Base-by-base conservation (phyloP, 2,797 vertebrate genomes). In the Nasua narica region DNA sequence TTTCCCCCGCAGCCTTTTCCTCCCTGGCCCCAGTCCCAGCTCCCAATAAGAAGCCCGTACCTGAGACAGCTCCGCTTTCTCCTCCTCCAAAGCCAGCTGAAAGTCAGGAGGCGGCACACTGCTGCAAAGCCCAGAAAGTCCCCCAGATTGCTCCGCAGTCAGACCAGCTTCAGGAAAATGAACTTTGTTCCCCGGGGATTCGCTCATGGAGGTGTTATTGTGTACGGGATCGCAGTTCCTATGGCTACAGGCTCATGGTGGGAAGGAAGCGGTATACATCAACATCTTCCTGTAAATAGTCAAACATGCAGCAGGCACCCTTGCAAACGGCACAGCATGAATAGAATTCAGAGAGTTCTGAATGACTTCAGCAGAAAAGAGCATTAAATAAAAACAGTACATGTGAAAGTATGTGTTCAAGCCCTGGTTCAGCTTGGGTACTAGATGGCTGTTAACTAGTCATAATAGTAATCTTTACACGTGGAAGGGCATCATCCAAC, bases 231-330 rank as follows among this genome's bases (percentile, higher is more conserved):
- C 74, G 35, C 87, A 62, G 96, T 98, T 97, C 96, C 96, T 93
- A 97, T 97, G 96, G 96, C 85, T 93, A 97, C 97, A 50, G 88
- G 90, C 96, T 95, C 90, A 50, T 81, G 27, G 92, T 3, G 54
- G 83, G 78, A 93, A 88, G 85, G 79, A 88, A 90, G 29, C 52
- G 54, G 90, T 69, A 90, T 62, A 74, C 50, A 69, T 85, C 92
- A 85, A 74, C 19, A 40, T 85, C 88, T 82, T 90, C 95, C 92
- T 88, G 27, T 84, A 82, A 94, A 88, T n/a, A 96, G 56, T 60
- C 87, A 93, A 77, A 86, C 35, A 65, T 78, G 23, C 83, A 93
- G 82, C 93, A 50, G 77, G 86, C 52, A 21, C 23, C 86, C 60
- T 88, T 90, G 83, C 74, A 79, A 94, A 91, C 72, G 46, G 70